Percentiles rank a stretch among this genome's conserved stretches.
Evolutionary conservation across 30 jellyfish, hydroid and myxozoan species (phyloP).

Genomic region (Catostylus mosaicus): DNA sequence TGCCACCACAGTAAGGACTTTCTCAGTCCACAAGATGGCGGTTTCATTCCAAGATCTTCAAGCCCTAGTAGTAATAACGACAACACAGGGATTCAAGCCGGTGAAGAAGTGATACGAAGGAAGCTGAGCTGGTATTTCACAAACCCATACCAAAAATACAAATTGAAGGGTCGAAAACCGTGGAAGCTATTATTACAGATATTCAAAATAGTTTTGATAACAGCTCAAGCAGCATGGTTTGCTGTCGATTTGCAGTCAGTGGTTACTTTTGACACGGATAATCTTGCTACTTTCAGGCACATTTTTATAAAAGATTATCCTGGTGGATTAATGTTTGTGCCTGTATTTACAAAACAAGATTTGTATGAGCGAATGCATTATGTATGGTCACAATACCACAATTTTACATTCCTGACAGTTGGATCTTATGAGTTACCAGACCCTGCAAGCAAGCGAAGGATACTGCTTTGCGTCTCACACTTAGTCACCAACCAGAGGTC

Average conservation of each 20-base stretch:
- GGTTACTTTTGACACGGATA: constrained; percentile 83
- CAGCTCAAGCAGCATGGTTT: constrained; percentile 89
- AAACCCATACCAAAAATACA: constrained; percentile 90
- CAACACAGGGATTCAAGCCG: constrained; percentile 20
- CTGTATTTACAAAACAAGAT: constrained; percentile 68
- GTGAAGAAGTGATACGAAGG: constrained; percentile 70
- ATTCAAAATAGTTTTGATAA: constrained; percentile 74
- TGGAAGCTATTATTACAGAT: constrained; percentile 85
- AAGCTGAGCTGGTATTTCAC: constrained; percentile 87
- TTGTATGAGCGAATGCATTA: constrained; percentile 76
- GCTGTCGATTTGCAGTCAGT: constrained; percentile 90
- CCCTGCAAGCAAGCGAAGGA: constrained; percentile 10
- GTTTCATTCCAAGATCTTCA: not conserved
- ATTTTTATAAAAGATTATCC: constrained; percentile 73
- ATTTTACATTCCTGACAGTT: constrained; percentile 57
- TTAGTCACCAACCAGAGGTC: not conserved
- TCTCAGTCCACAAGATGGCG: constrained; percentile 9
- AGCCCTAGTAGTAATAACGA: constrained; percentile 41
- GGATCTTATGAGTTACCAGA: constrained; percentile 74
- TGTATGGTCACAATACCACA: constrained; percentile 84
- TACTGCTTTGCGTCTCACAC: constrained; percentile 23
- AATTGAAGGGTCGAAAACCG: constrained; percentile 85
- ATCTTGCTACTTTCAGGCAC: constrained; percentile 85
- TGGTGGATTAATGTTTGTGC: constrained; percentile 52
- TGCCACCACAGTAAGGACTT: constrained; percentile 32